Conservation (phyloP, 2,888 invertebrate genomes). For the Bombylius major region DNA sequence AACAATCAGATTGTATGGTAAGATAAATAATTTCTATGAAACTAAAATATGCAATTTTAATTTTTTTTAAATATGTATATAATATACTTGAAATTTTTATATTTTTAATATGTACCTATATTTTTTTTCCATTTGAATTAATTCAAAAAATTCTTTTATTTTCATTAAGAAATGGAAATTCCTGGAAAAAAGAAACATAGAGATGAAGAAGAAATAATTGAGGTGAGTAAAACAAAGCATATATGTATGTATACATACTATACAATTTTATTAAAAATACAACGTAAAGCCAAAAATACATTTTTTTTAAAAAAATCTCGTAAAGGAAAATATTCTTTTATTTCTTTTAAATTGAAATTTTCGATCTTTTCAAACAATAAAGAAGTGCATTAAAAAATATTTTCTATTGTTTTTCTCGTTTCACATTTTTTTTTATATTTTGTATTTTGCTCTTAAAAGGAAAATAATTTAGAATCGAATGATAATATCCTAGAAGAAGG, state of each 20-base stretch:
- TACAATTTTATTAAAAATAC: no score
- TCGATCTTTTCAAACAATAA: no score
- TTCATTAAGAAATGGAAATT: slow-evolving; percentile 28
- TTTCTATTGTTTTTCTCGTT: no score
- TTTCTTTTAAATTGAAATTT: background rate
- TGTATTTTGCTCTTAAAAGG: slow-evolving; percentile 17
- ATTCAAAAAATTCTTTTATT: background rate
- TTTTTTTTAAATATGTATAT: background rate
- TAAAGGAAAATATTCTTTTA: background rate
- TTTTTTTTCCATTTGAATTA: background rate
- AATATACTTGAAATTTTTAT: background rate
- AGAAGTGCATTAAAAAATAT: no score
- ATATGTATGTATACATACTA: no score
- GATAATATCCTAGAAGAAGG: slow-evolving; percentile 34
- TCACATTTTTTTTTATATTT: no score
- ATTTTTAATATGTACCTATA: background rate
- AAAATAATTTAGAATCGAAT: slow-evolving; percentile 29
- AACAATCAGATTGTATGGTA: slow-evolving; percentile 77
- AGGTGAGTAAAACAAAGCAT: slow-evolving; percentile 32
- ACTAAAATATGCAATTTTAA: background rate
- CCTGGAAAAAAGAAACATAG: slow-evolving; percentile 36
- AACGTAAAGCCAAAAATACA: no score
- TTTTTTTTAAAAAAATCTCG: background rate
- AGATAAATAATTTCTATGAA: slow-evolving; percentile 30
- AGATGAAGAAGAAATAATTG: slow-evolving; percentile 38